Base-by-base conservation (phyloP, 1,140 invertebrate species). In the Diprion similis region DNA sequence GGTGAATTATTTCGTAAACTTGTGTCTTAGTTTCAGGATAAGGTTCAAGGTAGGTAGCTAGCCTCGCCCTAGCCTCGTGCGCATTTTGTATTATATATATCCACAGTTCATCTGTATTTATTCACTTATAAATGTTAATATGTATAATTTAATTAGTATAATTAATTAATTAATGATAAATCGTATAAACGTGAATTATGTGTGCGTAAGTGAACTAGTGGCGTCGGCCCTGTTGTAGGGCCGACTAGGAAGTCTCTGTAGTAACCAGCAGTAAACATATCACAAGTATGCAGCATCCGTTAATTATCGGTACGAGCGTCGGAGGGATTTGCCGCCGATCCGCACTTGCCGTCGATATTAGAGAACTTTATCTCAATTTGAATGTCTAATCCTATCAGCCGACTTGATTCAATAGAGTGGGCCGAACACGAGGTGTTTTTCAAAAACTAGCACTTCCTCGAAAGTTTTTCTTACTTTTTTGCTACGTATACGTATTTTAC, bases 181-280 rank as follows among this genome's bases (percentile, higher is more conserved):
- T 80, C 82, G 78, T 86, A 82, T 84, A 85, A 85, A 83, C 79
- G 79, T 86, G 84, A 86, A 80, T 85, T 79, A 81, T 78, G 83
- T 88, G 87, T 88, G 87, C 87, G 82, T 87, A 85, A 87, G 86
- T 88, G 86, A 88, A 88, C 87, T 88, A 88, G 87, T 88, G 86
- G 86, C 79, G 84, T 82, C 82, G 81, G 79, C 71, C 80, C 77
- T 78, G 7, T 15, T 66, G 80, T 79, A 77, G 79, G 69, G 51
- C 73, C 80, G 78, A 79, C 81, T 88, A 87, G 87, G 86, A 88
- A 88, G 87, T 88, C 84, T 87, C 86, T 87, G 86, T 87, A 88
- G 87, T 87, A 88, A 87, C 86, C 86, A 88, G 86, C 83, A 84
- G 87, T 88, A 88, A 88, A 88, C 84, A 84, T 88, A 88, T 88